Percentiles rank a stretch among this genome's conserved stretches.
Conservation (phyloP, 1,140 invertebrate species). For the Aphidius ervi region DNA sequence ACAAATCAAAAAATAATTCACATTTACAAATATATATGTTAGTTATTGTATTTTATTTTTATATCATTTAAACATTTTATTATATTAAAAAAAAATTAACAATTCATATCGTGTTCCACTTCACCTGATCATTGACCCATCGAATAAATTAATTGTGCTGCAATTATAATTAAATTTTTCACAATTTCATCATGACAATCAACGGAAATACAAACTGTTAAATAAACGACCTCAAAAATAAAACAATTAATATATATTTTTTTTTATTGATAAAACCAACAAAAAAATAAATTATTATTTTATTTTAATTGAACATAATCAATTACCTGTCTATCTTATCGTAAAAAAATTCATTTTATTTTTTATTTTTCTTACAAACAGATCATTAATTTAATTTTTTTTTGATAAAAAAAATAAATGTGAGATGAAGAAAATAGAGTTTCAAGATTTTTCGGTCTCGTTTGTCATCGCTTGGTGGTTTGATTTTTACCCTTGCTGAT, state of each 20-base stretch:
- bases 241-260: background rate
- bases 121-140: conserved; percentile 40
- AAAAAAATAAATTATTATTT: background rate
- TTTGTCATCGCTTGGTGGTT: conserved; percentile 30
- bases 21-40: too few species aligned
- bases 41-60: too few species aligned
- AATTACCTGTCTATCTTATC: conserved; percentile 1
- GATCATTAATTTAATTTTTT: background rate
- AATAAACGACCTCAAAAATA: background rate
- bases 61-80: too few species aligned
- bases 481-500: conserved; percentile 25
- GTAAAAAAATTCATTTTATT: background rate
- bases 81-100: background rate
- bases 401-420: background rate
- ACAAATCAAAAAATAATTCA: too few species aligned
- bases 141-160: conserved; percentile 44
- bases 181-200: conserved; percentile 41
- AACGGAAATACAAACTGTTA: conserved; percentile 37
- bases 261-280: background rate
- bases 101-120: conserved; percentile 7
- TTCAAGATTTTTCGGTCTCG: conserved; percentile 19
- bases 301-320: too few species aligned
- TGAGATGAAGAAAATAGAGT: conserved; percentile 2
- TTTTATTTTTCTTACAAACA: too few species aligned
- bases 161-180: conserved; percentile 45